Percentiles rank a stretch among this genome's conserved stretches.
These are phyloP conservation scores for Caranx ignobilis DNA, from an alignment of 2,113 vertebrate species.

Conservation along the genomic window DNA sequence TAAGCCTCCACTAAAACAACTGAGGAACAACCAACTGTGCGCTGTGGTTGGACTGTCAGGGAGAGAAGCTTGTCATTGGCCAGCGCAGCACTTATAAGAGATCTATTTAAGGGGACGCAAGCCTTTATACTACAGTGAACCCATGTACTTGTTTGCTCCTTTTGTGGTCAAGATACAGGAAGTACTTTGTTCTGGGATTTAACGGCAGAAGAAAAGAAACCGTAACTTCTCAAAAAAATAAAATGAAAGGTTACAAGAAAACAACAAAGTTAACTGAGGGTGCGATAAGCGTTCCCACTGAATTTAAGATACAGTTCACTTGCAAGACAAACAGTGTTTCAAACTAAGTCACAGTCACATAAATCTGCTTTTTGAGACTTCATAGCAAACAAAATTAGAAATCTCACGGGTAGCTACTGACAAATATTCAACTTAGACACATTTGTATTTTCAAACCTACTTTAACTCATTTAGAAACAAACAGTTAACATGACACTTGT, in stretches of 20 bases:
- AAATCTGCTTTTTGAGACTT: slow-evolving; percentile 4
- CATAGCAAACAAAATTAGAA: slow-evolving; percentile 3
- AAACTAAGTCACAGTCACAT: slow-evolving; percentile 6
- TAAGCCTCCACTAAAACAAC: slow-evolving; percentile 52
- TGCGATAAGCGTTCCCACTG: slow-evolving; percentile 37
- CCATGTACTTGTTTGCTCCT: slow-evolving; percentile 70
- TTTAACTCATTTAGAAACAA: not conserved
- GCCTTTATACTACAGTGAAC: slow-evolving; percentile 73
- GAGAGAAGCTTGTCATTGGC: slow-evolving; percentile 60
- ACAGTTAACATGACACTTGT: not conserved
- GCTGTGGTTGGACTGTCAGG: slow-evolving; percentile 57
- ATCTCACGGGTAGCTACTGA: not conserved
- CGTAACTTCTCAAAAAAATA: slow-evolving; percentile 57
- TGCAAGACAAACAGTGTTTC: slow-evolving; percentile 1
- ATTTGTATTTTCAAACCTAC: not conserved
- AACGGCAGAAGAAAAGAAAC: slow-evolving; percentile 51
- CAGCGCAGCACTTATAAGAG: slow-evolving; percentile 44
- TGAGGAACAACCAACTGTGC: slow-evolving; percentile 45
- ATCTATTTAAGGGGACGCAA: slow-evolving; percentile 70
- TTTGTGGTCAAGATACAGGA: slow-evolving; percentile 76
- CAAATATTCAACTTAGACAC: not conserved
- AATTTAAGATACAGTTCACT: slow-evolving; percentile 26
- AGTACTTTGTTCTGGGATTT: slow-evolving; percentile 73
- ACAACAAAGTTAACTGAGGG: slow-evolving; percentile 43
- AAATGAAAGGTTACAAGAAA: slow-evolving; percentile 63